Evolutionary conservation across 2,797 vertebrate genomes (phyloP), one percentile per base, ranked within the genome.

Genomic region (Phylloscopus collybita): DNA sequence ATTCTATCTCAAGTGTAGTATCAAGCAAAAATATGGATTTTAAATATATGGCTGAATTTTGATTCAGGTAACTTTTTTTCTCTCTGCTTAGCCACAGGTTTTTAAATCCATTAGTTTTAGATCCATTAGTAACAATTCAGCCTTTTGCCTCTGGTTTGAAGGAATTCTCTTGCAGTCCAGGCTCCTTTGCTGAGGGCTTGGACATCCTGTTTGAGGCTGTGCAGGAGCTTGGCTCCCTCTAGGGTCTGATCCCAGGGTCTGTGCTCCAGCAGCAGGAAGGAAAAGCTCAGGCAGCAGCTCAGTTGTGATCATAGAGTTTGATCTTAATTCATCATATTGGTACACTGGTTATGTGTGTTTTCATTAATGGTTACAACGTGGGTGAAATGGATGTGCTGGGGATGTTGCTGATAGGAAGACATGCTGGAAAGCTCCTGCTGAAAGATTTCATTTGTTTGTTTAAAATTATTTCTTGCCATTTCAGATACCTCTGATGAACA

Each of bases 401-500:
- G 38, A 27, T 47, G 50, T 38, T 88, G 38, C 17, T 64, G n/a
- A 11, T 61, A 57, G 70, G 59, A 60, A n/a, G 9, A 30, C 22
- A 18, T 21, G 22, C 22, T 47, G 26, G 70, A 80, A 81, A 90
- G 23, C 22, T 74, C 27, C 62, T 45, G 50, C 62, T 78, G 71
- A 73, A 85, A 70, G 51, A 53, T 93, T 90, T 56, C 2, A 4
- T 78, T 32, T 50, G 14, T 61, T 82, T 70, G 42, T 23, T 90
- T 66, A 90, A 62, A 88, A 38, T 83, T 12, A 47, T 90, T 86
- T 85, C 51, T 95, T 92, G 51, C 5, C 0, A 16, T 93, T 95
- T 73, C 95, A 98, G 98, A 98, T 90, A 97, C 97, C 90, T 98
- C 98, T 42, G 98, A 98, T 30, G 98, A 98, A 96, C 99, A 99